Conservation (phyloP, 2,113 vertebrate genomes). For the Stigmatopora argus region DNA sequence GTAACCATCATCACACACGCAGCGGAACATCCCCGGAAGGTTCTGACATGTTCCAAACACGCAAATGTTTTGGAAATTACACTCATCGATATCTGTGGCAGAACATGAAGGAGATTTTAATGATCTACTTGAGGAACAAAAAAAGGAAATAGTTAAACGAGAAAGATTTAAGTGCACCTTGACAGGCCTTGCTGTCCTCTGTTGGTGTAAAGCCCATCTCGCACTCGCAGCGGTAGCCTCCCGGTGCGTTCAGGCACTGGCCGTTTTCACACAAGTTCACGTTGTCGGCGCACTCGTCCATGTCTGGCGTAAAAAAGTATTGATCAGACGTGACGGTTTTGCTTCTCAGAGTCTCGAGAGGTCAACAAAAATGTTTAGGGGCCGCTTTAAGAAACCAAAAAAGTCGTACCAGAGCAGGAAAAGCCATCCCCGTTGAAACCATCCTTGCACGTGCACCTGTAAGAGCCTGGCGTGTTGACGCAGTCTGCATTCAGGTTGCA, state of each 20-base stretch:
- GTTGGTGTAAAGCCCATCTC: slow-evolving; percentile 91
- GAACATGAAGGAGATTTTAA: neutral
- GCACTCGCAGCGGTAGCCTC: slow-evolving; percentile 88
- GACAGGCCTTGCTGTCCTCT: slow-evolving; percentile 85
- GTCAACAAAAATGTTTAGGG: neutral
- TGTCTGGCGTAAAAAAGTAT: slow-evolving; percentile 65
- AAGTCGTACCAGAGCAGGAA: slow-evolving; percentile 78
- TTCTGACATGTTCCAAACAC: slow-evolving; percentile 91
- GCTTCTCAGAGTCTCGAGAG: neutral
- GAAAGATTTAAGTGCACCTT: slow-evolving; percentile 64
- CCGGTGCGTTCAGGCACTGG: slow-evolving; percentile 87
- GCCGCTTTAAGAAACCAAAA: neutral
- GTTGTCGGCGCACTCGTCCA: slow-evolving; percentile 87
- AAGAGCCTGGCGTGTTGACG: slow-evolving; percentile 83
- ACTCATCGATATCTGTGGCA: slow-evolving; percentile 85
- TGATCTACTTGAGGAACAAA: neutral
- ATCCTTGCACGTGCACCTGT: slow-evolving; percentile 80
- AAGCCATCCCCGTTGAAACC: slow-evolving; percentile 87
- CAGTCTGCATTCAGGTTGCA: slow-evolving; percentile 85
- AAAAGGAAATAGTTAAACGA: neutral
- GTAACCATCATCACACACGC: slow-evolving; percentile 82
- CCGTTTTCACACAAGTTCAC: slow-evolving; percentile 88
- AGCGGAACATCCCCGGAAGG: slow-evolving; percentile 90
- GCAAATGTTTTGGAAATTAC: slow-evolving; percentile 89
- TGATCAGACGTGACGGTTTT: neutral